These are phyloP conservation scores for Lophura nycthemera DNA, from an alignment of 2,113 vertebrate genomes.

Conservation along the genomic window DNA sequence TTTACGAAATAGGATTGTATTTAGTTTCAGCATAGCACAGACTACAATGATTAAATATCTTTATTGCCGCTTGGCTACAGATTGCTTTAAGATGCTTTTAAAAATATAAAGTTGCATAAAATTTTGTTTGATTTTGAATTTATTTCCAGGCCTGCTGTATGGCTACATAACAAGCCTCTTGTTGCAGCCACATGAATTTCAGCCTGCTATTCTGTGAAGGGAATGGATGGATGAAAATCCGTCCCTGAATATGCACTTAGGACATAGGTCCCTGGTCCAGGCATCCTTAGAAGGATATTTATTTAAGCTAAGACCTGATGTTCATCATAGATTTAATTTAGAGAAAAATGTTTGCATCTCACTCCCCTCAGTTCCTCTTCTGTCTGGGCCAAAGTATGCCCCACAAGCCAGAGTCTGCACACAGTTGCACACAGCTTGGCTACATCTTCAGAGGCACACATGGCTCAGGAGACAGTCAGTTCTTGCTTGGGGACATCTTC, in stretches of 20 bases:
- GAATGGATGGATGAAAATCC: neutral
- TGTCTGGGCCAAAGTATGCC: neutral
- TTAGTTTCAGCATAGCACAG: neutral
- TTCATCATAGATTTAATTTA: neutral
- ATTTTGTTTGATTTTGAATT: neutral
- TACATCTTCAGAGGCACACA: neutral
- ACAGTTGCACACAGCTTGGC: neutral
- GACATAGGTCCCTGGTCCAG: neutral
- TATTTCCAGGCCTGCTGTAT: neutral
- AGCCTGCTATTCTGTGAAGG: neutral
- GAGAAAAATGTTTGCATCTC: neutral
- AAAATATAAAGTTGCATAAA: constrained; percentile 23
- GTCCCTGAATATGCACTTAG: neutral
- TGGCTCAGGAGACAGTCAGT: neutral
- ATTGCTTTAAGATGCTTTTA: neutral
- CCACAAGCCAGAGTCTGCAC: neutral
- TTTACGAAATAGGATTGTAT: constrained; percentile 3
- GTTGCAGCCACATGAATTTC: fast-evolving
- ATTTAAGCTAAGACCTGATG: neutral
- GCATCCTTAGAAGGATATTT: neutral
- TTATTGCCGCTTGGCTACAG: constrained; percentile 6
- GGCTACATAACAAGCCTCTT: neutral
- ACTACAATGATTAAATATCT: neutral
- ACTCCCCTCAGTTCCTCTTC: neutral
- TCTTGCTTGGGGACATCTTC: neutral